Evolutionary conservation across 1,140 invertebrate genomes (phyloP).

Genomic region (Tribolium madens): DNA sequence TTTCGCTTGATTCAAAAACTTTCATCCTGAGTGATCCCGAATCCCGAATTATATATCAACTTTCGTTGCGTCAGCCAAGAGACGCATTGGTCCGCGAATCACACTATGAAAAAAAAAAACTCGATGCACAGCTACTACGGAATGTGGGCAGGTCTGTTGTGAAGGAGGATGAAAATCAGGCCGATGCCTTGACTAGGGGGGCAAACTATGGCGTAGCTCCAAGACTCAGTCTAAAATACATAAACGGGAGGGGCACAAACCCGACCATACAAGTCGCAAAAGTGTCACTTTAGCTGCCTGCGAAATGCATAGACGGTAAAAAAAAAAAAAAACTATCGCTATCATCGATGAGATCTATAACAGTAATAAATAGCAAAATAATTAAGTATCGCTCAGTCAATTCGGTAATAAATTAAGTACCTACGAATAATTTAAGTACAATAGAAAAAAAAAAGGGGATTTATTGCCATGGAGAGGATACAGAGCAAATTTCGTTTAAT

Average conservation of each 20-base stretch:
- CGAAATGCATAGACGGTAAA: background rate
- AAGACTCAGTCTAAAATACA: background rate
- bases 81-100: constrained; percentile 63
- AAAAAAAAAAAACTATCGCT: constrained; percentile 18
- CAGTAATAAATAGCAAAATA: constrained; percentile 51
- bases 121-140: constrained; percentile 60
- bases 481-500: constrained; percentile 57
- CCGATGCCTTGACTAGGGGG: constrained; percentile 58
- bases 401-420: constrained; percentile 50
- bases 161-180: constrained; percentile 48
- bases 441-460: constrained; percentile 55
- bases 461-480: constrained; percentile 60
- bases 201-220: constrained; percentile 58
- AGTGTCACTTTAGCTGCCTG: background rate
- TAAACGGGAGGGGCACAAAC: background rate
- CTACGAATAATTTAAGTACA: constrained; percentile 56
- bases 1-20: too few relatives aligned
- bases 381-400: constrained; percentile 52
- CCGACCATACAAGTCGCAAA: background rate
- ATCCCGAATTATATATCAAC: too few relatives aligned
- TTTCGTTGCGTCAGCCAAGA: too few relatives aligned
- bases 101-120: constrained; percentile 56
- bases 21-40: too few relatives aligned
- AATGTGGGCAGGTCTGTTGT: constrained; percentile 59
- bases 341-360: constrained; percentile 56